These are phyloP conservation scores for Dolichoris vasculosae DNA, from an alignment of 1,140 invertebrate genomes.

Conservation along the genomic window DNA sequence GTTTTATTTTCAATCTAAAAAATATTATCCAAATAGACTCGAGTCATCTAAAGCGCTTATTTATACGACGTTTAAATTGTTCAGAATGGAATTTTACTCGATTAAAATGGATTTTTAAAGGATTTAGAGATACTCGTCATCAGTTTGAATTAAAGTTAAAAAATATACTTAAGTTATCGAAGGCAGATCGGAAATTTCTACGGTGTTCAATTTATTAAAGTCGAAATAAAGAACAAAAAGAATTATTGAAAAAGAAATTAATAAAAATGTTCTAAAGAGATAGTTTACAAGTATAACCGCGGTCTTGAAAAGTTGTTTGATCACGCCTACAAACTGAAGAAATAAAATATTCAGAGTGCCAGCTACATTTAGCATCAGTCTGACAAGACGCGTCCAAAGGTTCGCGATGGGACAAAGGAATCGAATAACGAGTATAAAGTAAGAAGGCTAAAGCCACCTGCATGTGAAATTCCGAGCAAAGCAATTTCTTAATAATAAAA, in stretches of 20 bases:
- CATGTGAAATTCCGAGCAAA: background rate
- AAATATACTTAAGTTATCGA: too few relatives aligned
- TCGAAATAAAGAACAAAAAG: too few relatives aligned
- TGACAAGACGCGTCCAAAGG: too few relatives aligned
- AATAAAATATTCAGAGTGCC: too few relatives aligned
- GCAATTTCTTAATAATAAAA: too few relatives aligned
- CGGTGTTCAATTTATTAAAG: too few relatives aligned
- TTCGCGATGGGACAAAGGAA: too few relatives aligned
- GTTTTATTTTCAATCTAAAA: background rate
- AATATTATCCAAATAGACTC: background rate
- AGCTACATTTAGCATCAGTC: too few relatives aligned
- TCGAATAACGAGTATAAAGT: background rate
- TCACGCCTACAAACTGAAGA: background rate
- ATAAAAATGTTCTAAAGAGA: background rate
- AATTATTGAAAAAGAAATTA: too few relatives aligned
- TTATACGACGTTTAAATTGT: background rate
- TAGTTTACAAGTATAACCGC: background rate
- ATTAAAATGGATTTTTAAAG: background rate
- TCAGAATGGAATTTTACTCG: background rate
- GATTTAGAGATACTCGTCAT: background rate
- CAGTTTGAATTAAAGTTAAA: too few relatives aligned
- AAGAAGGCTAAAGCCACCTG: background rate
- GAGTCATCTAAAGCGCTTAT: background rate
- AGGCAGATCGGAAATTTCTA: too few relatives aligned
- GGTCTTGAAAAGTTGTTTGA: background rate